These are phyloP conservation scores for Chrysolina americana DNA, from an alignment of 2,888 invertebrate genomes.

Conservation along the genomic window DNA sequence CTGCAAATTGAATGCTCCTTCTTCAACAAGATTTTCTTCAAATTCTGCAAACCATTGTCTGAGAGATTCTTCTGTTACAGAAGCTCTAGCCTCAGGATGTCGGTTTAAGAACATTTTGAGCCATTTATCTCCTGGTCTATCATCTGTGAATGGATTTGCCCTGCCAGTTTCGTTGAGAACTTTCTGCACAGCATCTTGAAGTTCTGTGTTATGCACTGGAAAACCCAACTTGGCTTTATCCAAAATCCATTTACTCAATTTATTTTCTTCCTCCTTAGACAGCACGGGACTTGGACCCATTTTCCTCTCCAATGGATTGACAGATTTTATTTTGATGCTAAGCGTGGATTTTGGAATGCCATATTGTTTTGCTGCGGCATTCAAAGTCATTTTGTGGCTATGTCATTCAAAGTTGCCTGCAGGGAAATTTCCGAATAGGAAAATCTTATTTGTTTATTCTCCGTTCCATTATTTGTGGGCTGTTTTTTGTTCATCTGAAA, in stretches of 20 bases:
- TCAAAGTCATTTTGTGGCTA: not conserved
- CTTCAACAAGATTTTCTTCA: constrained; percentile 26
- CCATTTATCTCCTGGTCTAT: constrained; percentile 58
- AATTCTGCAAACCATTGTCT: constrained; percentile 44
- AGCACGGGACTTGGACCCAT: no score
- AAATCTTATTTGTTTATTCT: not conserved
- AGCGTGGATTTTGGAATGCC: no score
- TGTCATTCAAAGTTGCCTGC: not conserved
- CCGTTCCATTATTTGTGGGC: not conserved
- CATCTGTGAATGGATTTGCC: constrained; percentile 40
- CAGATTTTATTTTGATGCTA: no score
- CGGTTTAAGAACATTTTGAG: constrained; percentile 53
- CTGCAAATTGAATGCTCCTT: constrained; percentile 34
- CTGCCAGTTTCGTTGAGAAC: constrained; percentile 26
- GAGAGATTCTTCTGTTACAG: constrained; percentile 45
- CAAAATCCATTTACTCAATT: no score
- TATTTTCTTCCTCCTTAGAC: no score
- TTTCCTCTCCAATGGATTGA: no score
- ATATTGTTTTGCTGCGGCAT: no score
- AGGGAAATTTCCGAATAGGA: not conserved
- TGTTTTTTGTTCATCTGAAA: not conserved
- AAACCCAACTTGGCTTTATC: no score
- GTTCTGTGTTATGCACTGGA: no score
- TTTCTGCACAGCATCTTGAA: no score
- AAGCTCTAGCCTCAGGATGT: constrained; percentile 52